Evolutionary conservation across 2,113 vertebrate species (phyloP).

Genomic region (Sander lucioperca): DNA sequence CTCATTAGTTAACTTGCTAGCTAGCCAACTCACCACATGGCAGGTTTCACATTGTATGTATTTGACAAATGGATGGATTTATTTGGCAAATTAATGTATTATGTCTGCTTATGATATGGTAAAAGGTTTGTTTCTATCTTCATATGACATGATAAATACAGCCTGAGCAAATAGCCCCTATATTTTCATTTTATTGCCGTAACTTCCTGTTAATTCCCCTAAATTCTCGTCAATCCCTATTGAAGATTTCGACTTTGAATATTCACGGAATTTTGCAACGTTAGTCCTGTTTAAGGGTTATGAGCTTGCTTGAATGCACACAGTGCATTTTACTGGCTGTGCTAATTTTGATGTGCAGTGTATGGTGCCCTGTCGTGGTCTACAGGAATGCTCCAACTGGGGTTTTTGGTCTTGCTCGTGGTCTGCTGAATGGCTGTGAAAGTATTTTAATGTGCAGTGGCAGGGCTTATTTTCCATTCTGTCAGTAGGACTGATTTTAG

Average conservation of each 20-base stretch:
- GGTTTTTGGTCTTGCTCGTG: slow-evolving; percentile 60
- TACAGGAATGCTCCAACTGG: slow-evolving; percentile 58
- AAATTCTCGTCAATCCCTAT: neutral
- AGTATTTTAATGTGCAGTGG: slow-evolving; percentile 76
- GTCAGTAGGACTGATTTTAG: slow-evolving; percentile 67
- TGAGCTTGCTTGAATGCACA: neutral
- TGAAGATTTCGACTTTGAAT: neutral
- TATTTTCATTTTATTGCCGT: neutral
- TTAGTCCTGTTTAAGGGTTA: neutral
- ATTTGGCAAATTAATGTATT: neutral
- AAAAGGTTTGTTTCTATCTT: neutral
- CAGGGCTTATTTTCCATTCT: slow-evolving; percentile 79
- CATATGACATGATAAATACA: neutral
- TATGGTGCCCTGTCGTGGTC: slow-evolving; percentile 36
- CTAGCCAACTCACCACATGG: neutral
- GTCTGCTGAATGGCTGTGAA: slow-evolving; percentile 72
- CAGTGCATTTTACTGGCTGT: neutral
- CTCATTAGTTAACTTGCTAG: neutral
- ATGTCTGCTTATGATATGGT: neutral
- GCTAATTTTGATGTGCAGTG: slow-evolving; percentile 30
- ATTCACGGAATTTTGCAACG: neutral
- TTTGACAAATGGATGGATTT: neutral
- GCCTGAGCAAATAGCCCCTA: neutral
- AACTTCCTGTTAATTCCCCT: neutral
- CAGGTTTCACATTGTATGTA: neutral